Evolutionary conservation across 2,888 invertebrate genomes (phyloP).

Genomic region (Cheilosia pagana): DNA sequence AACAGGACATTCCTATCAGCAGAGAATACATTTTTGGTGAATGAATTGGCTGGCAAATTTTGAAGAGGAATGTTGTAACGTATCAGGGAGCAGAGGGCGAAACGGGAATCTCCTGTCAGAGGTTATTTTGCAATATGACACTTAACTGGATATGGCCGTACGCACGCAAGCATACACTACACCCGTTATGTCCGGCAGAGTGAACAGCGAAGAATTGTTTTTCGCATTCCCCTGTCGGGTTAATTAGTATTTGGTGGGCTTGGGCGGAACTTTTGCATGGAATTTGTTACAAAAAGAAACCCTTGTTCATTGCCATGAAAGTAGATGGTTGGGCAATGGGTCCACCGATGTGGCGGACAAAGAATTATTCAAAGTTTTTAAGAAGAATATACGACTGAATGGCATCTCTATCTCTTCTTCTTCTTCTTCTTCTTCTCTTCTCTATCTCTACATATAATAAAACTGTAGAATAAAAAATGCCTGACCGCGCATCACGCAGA

Average conservation of each 20-base stretch:
- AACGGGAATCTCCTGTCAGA: constrained; percentile 69
- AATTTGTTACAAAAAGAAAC: no score
- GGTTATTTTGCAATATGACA: constrained; percentile 69
- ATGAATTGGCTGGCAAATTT: constrained; percentile 72
- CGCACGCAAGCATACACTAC: constrained; percentile 45
- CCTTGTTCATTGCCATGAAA: no score
- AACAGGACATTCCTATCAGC: constrained; percentile 66
- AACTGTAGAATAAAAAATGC: no score
- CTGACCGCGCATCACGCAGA: no score
- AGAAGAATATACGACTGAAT: no score
- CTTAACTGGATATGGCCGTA: constrained; percentile 65
- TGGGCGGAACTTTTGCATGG: no score
- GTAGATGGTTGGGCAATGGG: not conserved
- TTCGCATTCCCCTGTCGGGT: constrained; percentile 39
- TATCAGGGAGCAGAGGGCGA: constrained; percentile 1
- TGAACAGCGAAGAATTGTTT: constrained; percentile 71
- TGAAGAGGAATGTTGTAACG: constrained; percentile 55
- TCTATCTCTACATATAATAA: no score
- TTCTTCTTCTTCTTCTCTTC: no score
- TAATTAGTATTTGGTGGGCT: not conserved
- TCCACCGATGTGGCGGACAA: no score
- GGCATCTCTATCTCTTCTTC: no score
- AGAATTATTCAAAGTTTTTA: no score
- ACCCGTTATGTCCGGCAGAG: constrained; percentile 24
- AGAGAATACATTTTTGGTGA: constrained; percentile 54